These are phyloP conservation scores for Athalia circularis DNA, from an alignment of 2,888 invertebrate genomes.

Conservation along the genomic window DNA sequence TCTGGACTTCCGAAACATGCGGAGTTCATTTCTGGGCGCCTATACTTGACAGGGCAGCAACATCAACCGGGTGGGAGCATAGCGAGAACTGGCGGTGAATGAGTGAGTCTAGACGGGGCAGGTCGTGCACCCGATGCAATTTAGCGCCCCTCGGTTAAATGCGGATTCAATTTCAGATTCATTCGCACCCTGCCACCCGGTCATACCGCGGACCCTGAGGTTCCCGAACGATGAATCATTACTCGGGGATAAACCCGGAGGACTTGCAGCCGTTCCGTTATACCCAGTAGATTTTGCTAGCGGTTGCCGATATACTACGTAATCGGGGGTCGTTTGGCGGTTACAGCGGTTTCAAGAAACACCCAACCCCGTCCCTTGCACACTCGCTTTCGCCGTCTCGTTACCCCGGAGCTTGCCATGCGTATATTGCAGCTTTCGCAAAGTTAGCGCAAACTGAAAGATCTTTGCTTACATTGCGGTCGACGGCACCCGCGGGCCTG, in stretches of 20 bases:
- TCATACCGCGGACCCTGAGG: constrained; percentile 4
- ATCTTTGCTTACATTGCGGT: constrained; percentile 39
- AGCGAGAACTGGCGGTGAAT: constrained; percentile 56
- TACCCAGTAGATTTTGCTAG: too few species aligned
- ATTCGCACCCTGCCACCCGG: constrained; percentile 30
- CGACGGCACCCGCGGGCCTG: constrained; percentile 20
- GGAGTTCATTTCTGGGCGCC: constrained; percentile 49
- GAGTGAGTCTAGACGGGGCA: constrained; percentile 64
- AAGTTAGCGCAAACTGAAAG: constrained; percentile 29
- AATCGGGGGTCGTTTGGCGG: constrained; percentile 18
- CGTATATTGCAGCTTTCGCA: not conserved
- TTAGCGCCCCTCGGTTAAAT: constrained; percentile 50
- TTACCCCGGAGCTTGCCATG: too few species aligned
- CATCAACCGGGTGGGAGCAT: constrained; percentile 17
- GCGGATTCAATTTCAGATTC: constrained; percentile 46
- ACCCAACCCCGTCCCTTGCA: not conserved
- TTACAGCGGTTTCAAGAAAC: constrained; percentile 30
- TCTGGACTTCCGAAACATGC: constrained; percentile 60
- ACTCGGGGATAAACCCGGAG: constrained; percentile 40
- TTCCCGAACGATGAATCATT: constrained; percentile 40
- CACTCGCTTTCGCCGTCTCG: too few species aligned
- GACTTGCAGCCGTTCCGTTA: not conserved
- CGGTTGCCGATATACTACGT: not conserved
- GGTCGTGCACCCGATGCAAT: constrained; percentile 66
- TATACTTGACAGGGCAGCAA: constrained; percentile 47